phyloP scores from a whole-genome alignment of 2,888 invertebrate genomes.

The Eilema sororculum region DNA sequence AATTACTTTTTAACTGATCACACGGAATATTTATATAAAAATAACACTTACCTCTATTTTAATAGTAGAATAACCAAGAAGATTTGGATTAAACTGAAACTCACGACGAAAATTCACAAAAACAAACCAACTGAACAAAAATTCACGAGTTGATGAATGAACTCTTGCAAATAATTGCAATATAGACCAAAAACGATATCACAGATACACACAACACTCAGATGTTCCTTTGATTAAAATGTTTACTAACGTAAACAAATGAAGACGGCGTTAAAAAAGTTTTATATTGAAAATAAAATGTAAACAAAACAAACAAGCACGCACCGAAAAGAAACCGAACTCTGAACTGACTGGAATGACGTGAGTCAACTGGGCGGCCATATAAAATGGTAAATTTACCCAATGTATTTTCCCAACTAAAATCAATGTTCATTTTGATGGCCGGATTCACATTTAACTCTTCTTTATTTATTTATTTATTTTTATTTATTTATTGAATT shows the following conservation, averaged over 20 bases:
- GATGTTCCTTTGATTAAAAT: conserved; percentile 33
- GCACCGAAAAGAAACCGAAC: conserved; percentile 52
- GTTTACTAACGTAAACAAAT: conserved; percentile 51
- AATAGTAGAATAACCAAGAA: conserved; percentile 25
- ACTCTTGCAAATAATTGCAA: conserved; percentile 48
- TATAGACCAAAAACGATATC: conserved; percentile 55
- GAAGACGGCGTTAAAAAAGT: conserved; percentile 44
- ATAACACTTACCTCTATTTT: conserved; percentile 37
- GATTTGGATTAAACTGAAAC: conserved; percentile 26
- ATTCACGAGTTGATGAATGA: conserved; percentile 55
- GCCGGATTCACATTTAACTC: too few relatives aligned
- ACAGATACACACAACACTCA: conserved; percentile 65
- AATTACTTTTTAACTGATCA: conserved; percentile 34
- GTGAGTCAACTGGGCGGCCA: conserved; percentile 42
- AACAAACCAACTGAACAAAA: conserved; percentile 57
- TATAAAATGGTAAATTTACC: conserved; percentile 4
- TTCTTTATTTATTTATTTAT: too few relatives aligned
- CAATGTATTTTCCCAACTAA: background rate
- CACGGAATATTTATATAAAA: conserved; percentile 28
- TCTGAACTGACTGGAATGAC: conserved; percentile 53
- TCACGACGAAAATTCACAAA: conserved; percentile 45
- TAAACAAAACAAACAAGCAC: conserved; percentile 64
- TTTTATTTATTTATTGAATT: too few relatives aligned
- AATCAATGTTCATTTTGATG: too few relatives aligned
- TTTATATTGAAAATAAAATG: conserved; percentile 56